Conservation (phyloP, 2,797 vertebrate genomes). For the Pangasius larnaudii region DNA sequence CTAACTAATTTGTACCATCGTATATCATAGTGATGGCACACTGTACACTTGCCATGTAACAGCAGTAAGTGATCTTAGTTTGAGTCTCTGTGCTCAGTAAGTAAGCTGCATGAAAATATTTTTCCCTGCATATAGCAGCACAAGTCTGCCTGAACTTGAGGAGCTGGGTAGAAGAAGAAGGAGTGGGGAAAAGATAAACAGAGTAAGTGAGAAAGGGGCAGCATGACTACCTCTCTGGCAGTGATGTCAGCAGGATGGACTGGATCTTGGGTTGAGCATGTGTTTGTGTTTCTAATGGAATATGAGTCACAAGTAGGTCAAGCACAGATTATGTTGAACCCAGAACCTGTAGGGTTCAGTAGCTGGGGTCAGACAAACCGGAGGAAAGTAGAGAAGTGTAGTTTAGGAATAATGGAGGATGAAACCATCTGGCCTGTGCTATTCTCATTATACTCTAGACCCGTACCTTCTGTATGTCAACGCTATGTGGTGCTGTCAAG, state of each 20-base stretch:
- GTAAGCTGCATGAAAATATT: background rate
- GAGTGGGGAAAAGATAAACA: constrained; percentile 18
- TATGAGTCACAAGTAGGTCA: constrained; percentile 37
- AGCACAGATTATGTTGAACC: constrained; percentile 40
- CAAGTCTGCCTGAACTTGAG: background rate
- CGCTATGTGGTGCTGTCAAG: constrained; percentile 34
- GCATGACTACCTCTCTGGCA: constrained; percentile 27
- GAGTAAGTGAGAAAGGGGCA: background rate
- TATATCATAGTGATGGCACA: background rate
- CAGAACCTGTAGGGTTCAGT: constrained; percentile 52
- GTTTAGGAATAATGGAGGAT: constrained; percentile 70
- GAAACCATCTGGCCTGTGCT: constrained; percentile 70
- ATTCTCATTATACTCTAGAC: constrained; percentile 26
- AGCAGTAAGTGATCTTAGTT: constrained; percentile 8
- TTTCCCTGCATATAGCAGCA: background rate
- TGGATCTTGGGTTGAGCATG: constrained; percentile 27
- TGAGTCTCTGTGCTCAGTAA: background rate
- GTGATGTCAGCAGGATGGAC: constrained; percentile 43
- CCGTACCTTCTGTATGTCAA: constrained; percentile 30
- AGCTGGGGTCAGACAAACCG: constrained; percentile 62
- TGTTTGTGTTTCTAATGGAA: constrained; percentile 53
- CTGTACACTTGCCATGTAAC: background rate
- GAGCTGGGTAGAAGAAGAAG: background rate
- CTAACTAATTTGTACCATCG: background rate
- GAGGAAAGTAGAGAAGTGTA: constrained; percentile 67